phyloP scores from a whole-genome alignment of 2,113 vertebrate genomes.

The Nothoprocta perdicaria region DNA sequence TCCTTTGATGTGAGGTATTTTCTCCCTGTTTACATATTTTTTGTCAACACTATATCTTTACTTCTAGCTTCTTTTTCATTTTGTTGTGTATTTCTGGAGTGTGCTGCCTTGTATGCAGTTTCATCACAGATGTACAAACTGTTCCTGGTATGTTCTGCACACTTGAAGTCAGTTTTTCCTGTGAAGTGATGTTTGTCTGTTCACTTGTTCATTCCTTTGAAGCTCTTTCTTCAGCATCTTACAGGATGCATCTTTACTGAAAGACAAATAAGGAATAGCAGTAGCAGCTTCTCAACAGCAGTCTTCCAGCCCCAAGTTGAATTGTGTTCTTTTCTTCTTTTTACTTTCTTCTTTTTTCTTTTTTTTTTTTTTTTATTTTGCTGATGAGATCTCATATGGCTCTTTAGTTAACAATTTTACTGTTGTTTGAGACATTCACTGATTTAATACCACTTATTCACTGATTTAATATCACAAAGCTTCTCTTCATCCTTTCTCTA shows the following conservation, averaged over 20 bases:
- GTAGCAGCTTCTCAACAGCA: neutral
- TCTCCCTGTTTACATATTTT: neutral
- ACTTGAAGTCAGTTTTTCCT: neutral
- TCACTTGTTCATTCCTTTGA: neutral
- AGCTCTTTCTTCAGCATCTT: neutral
- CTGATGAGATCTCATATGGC: neutral
- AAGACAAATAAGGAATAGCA: neutral
- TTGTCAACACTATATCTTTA: neutral
- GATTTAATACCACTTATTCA: neutral
- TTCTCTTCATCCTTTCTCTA: neutral
- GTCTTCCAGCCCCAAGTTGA: neutral
- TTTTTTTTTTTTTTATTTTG: neutral
- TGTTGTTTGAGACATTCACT: neutral
- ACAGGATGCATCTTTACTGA: neutral
- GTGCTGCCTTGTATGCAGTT: neutral
- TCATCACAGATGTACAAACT: neutral
- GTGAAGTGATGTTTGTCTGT: neutral
- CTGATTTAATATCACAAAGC: neutral
- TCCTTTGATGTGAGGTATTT: neutral
- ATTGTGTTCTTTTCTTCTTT: no score
- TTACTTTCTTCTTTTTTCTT: neutral
- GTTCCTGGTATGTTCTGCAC: neutral
- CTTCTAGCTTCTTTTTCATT: neutral
- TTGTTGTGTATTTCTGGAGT: neutral
- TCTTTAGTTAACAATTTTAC: neutral